phyloP scores from a whole-genome alignment of 2,888 invertebrate genomes.

The Peribatodes rhomboidaria region DNA sequence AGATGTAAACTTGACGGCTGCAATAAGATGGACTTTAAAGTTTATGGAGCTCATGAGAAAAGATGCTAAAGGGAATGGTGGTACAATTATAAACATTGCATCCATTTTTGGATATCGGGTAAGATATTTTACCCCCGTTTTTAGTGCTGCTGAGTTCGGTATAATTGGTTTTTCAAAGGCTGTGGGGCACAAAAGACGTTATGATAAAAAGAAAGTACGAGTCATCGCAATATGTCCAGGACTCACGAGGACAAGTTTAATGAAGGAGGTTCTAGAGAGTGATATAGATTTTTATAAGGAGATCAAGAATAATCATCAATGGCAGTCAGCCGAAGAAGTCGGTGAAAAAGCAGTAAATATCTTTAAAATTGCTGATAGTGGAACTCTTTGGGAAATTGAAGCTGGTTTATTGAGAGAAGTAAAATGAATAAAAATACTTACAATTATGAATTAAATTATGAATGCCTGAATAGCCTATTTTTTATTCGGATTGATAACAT shows the following conservation, averaged over 20 bases:
- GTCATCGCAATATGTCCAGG: conserved; percentile 81
- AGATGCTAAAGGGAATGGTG: conserved; percentile 83
- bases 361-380: conserved; percentile 42
- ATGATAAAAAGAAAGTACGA: conserved; percentile 73
- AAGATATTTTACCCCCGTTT: conserved; percentile 75
- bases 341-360: conserved; percentile 42
- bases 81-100: conserved; percentile 87
- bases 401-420: conserved; percentile 25
- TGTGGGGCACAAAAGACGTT: conserved; percentile 70
- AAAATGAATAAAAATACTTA: background rate
- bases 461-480: no score
- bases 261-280: background rate
- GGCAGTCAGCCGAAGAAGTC: conserved; percentile 49
- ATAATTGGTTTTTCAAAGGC: conserved; percentile 79
- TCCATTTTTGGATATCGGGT: conserved; percentile 84
- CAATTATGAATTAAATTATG: no score
- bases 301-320: conserved; percentile 39
- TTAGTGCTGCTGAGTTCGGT: conserved; percentile 62
- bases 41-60: conserved; percentile 85
- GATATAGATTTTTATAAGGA: conserved; percentile 35
- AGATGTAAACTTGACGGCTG: conserved; percentile 62
- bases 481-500: no score
- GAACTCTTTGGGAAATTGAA: conserved; percentile 39
- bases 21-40: conserved; percentile 69
- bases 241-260: conserved; percentile 70